Base-by-base conservation (phyloP, 2,888 invertebrate species). In the Embidobia sp. region DNA sequence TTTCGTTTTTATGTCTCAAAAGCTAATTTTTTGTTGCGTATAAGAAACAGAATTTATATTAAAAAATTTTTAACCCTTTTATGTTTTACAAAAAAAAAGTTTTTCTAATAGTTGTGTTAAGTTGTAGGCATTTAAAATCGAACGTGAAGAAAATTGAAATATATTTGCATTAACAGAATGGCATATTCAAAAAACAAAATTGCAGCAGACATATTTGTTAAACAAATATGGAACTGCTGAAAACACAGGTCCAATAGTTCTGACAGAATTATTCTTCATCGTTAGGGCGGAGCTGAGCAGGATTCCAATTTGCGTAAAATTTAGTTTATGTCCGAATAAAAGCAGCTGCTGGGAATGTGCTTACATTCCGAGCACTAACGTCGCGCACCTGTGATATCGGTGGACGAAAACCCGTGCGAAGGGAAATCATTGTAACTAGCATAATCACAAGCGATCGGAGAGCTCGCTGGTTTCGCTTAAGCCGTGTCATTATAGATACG, bases 271-370 rank as follows among this genome's bases (percentile, higher is more conserved):
- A 82, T 84, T 85, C 79, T 82, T 80, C 78, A 80, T 80, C 77
- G 73, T 73, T 72, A 53, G 70, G 69, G 69, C 79, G 22, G 33
- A 82, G 80, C 79, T 80, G 73, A 67, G 63, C 77, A 49, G 78
- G 78, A 81, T 83, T 79, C 82, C 85, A 85, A 87, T 86, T 86
- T 83, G 80, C 80, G 67, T 64, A 80, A 81, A 85, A 86, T 86
- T 84, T 82, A 82, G 84, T 86, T 86, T 84, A 79, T 80, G 72
- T 31, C 53, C 64, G 78, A 78, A 74, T 74, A 78, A 78, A 74
- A 73, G 69, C 81, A 80, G 78, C 79, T 67, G 73, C 51, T 31
- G 69, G 69, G 15, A 73, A 77, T 63, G 67, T 40, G 64, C 57
- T 44, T 42, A 55, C 55, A 55, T 66, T 61, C 19, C 31, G 42